Evolutionary conservation across 2,797 vertebrate genomes (phyloP).

Genomic region (Lutjanus campechanus): DNA sequence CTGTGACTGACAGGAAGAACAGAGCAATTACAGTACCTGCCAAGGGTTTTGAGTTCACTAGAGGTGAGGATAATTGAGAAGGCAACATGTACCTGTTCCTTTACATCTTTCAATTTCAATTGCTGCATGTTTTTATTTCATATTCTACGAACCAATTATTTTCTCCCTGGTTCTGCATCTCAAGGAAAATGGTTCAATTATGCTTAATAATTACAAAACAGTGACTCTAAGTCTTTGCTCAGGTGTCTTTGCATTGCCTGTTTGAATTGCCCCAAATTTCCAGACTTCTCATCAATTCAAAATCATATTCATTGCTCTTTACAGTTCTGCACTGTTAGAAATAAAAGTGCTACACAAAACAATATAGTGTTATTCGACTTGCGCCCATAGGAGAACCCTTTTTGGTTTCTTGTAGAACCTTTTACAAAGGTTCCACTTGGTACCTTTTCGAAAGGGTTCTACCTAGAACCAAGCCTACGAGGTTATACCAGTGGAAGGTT

Average conservation of each 20-base stretch:
- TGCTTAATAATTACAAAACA: constrained; percentile 37
- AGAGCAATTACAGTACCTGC: constrained; percentile 88
- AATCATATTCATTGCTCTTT: background rate
- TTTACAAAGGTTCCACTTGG: too few species aligned
- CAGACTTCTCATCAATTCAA: background rate
- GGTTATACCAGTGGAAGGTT: too few species aligned
- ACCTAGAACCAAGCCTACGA: too few species aligned
- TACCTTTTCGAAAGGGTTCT: too few species aligned
- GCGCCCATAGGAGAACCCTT: too few species aligned
- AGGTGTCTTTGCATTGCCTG: background rate
- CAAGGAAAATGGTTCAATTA: constrained; percentile 43
- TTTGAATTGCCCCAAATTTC: constrained; percentile 2
- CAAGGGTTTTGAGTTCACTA: constrained; percentile 82
- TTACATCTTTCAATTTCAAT: constrained; percentile 51
- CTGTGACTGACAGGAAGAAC: constrained; percentile 90
- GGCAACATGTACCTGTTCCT: constrained; percentile 56
- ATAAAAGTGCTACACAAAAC: too few species aligned
- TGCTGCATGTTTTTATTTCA: constrained; percentile 34
- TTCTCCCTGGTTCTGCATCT: constrained; percentile 21
- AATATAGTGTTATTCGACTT: too few species aligned
- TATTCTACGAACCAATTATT: constrained; percentile 23
- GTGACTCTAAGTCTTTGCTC: background rate
- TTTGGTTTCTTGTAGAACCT: too few species aligned
- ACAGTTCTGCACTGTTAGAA: background rate
- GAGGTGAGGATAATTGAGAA: constrained; percentile 65